Base-by-base conservation (phyloP, 1,140 invertebrate species). In the Pomacea maculata region DNA sequence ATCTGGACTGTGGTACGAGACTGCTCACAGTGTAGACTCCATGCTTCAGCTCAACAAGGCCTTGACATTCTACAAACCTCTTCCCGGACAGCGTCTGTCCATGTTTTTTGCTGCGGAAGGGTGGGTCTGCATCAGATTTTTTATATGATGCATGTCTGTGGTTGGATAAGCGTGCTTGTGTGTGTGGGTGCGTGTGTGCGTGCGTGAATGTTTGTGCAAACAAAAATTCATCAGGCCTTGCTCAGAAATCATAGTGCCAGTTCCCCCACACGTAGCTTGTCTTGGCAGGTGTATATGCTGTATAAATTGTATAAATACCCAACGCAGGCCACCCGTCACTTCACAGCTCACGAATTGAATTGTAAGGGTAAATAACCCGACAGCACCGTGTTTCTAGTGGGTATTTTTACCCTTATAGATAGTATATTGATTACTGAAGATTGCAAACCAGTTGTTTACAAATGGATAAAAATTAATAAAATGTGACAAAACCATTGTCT, bases 1-100 rank as follows among this genome's bases (percentile, higher is more conserved):
- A 14, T 78, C 80, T 15, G 80, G 80, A 8, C 17, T 78, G 34
- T 81, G 80, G 80, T 81, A 81, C 57, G 80, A 78, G 12, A 34
- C 73, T 5, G n/a, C 75, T 12, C 75, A 73, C 64, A 81, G 25
- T 8, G 67, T 61, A 25, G 75, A 78, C 52, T 14, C 19, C 6
- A 64, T 72, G 68, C 29, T 78, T 12, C 67, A 63, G 15, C 57
- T 81, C 68, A 29, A 71, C 12, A 57, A 76, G 5, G 34, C 67
- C 19, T 61, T 81, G 25, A n/a, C 68, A 14, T 54, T 72, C 25
- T 81, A 81, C 68, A 54, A 52, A 34, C 15, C 75, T 34, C 54
- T 78, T 17, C 65, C 75, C 19, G 55, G 64, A 17, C 21, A 76
- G 9, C 34, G 34, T 7, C 25, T 81, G 68, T 29, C 75, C 19